A percentile compares a stretch with the other conserved stretches of the same genome.
Evolutionary conservation across 2,797 vertebrate species (phyloP).

Genomic region (Betta splendens): DNA sequence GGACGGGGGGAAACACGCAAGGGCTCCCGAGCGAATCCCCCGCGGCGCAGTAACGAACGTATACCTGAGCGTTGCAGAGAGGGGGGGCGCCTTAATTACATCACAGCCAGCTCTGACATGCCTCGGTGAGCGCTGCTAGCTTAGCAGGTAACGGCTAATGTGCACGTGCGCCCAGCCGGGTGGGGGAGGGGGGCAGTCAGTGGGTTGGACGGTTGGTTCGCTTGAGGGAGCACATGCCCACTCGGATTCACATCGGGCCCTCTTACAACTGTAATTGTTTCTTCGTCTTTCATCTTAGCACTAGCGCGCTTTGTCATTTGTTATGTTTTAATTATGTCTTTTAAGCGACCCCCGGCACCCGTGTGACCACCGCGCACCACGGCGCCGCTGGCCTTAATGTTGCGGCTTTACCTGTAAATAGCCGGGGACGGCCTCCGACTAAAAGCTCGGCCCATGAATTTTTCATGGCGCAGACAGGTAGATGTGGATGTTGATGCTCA

Average conservation of each 20-base stretch:
- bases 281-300: no score
- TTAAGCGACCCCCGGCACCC: background rate
- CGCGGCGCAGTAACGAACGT: constrained; percentile 34
- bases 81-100: constrained; percentile 63
- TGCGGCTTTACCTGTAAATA: background rate
- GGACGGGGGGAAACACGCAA: background rate
- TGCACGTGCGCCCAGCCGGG: constrained; percentile 20
- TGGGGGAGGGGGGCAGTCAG: constrained; percentile 10
- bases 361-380: no score
- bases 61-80: constrained; percentile 27
- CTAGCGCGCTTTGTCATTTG: background rate
- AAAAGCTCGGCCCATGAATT: constrained; percentile 1
- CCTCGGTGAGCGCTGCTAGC: constrained; percentile 48
- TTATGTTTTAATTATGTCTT: background rate
- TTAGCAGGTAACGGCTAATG: constrained; percentile 44
- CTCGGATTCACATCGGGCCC: background rate
- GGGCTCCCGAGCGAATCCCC: constrained; percentile 11
- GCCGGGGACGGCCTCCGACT: constrained; percentile 3
- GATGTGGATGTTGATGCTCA: constrained; percentile 1
- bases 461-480: background rate
- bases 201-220: constrained; percentile 15
- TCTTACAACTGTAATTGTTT: no score
- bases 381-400: no score
- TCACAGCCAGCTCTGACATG: constrained; percentile 46
- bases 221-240: constrained; percentile 3